Evolutionary conservation across 2,113 vertebrate genomes (phyloP).

Genomic region (Rhinoptilus africanus): DNA sequence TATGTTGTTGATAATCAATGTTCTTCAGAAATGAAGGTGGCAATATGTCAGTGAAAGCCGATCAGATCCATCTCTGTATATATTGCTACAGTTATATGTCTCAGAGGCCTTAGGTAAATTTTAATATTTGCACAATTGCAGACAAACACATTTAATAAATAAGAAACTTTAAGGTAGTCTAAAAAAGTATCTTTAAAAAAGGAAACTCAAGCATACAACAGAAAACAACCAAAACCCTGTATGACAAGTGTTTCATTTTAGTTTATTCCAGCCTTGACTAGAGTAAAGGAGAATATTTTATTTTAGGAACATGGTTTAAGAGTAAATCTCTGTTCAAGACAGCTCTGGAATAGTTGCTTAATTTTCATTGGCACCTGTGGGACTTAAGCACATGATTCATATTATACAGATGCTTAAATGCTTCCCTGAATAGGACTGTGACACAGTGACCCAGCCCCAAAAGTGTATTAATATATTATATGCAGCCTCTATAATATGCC

Average conservation of each 20-base stretch:
- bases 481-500: not conserved
- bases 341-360: not conserved
- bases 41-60: not conserved
- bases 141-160: not conserved
- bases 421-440: not conserved
- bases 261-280: not conserved
- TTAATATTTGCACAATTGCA: not conserved
- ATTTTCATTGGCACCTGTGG: conserved; percentile 25
- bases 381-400: not conserved
- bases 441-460: not conserved
- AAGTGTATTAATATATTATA: not conserved
- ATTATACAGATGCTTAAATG: not conserved
- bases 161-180: not conserved
- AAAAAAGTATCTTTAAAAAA: not conserved
- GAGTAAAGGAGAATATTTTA: not conserved
- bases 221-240: not conserved
- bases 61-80: not conserved
- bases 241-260: not conserved
- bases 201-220: not conserved
- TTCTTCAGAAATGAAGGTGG: not conserved
- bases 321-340: not conserved
- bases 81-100: not conserved
- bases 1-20: not conserved
- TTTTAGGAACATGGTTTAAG: not conserved
- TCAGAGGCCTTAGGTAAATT: not conserved